Conservation (phyloP, 2,113 vertebrate genomes). For the Delphinus delphis region DNA sequence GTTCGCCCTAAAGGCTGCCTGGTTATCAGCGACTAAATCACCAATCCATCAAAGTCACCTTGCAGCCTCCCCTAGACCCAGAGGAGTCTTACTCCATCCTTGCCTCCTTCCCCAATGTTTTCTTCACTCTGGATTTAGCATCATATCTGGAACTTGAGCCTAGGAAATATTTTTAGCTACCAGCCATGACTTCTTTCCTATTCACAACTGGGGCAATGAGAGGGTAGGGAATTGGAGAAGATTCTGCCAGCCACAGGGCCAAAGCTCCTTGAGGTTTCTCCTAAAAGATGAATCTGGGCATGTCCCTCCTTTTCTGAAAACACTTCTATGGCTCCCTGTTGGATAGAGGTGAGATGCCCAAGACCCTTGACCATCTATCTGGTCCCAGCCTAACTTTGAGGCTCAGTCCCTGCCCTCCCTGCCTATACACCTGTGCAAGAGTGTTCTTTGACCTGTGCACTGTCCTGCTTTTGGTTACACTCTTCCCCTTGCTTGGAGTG, state of each 20-base stretch:
- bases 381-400: background rate
- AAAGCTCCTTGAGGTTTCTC: background rate
- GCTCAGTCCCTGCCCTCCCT: background rate
- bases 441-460: background rate
- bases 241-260: background rate
- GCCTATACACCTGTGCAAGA: background rate
- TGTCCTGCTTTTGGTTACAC: background rate
- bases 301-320: background rate
- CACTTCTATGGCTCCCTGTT: background rate
- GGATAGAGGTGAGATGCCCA: background rate
- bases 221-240: background rate
- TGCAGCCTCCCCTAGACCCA: background rate
- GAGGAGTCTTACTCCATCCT: background rate
- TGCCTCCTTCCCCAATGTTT: background rate
- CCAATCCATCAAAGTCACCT: background rate
- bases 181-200: background rate
- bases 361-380: background rate
- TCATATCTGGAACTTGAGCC: background rate
- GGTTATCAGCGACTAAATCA: background rate
- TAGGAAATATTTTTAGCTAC: slow-evolving; percentile 58
- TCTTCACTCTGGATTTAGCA: slow-evolving; percentile 3
- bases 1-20: background rate
- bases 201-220: background rate
- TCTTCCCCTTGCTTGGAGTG: background rate
- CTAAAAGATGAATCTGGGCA: background rate